These are phyloP conservation scores for Eulimnadia texana DNA, from an alignment of 1,140 invertebrate genomes.

Conservation along the genomic window DNA sequence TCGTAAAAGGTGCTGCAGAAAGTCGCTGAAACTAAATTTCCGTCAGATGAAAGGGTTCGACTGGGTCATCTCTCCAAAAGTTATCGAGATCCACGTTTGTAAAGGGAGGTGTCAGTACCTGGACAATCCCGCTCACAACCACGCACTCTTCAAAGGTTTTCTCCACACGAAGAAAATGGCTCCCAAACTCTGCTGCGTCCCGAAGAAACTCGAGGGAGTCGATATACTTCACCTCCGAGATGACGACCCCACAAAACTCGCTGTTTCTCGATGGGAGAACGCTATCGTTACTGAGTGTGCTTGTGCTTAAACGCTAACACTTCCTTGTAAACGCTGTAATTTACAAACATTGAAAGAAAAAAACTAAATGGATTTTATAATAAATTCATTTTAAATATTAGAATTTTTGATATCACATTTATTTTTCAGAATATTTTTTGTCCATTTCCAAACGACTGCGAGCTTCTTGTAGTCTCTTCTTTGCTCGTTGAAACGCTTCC, in stretches of 20 bases:
- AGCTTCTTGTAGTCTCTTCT: background rate
- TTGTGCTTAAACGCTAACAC: conserved; percentile 43
- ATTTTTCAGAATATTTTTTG: too few relatives aligned
- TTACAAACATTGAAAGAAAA: too few relatives aligned
- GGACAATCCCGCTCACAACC: conserved; percentile 52
- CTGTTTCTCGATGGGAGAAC: conserved; percentile 51
- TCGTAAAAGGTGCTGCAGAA: conserved; percentile 48
- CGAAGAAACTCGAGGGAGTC: conserved; percentile 46
- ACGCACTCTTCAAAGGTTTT: conserved; percentile 53
- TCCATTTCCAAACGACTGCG: background rate
- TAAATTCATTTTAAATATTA: too few relatives aligned
- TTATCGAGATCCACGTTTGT: conserved; percentile 56
- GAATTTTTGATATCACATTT: too few relatives aligned
- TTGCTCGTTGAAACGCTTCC: background rate
- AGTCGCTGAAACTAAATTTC: conserved; percentile 46
- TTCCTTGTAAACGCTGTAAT: too few relatives aligned
- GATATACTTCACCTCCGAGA: conserved; percentile 51
- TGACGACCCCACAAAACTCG: conserved; percentile 42
- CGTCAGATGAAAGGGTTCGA: conserved; percentile 48
- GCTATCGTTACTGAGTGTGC: conserved; percentile 57
- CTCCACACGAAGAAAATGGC: conserved; percentile 29
- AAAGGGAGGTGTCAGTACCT: conserved; percentile 48
- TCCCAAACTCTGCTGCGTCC: conserved; percentile 54
- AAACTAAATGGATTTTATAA: too few relatives aligned
- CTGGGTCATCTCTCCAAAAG: conserved; percentile 50